Conservation (phyloP, 2,888 invertebrate genomes). For the Ennomos quercinarius region DNA sequence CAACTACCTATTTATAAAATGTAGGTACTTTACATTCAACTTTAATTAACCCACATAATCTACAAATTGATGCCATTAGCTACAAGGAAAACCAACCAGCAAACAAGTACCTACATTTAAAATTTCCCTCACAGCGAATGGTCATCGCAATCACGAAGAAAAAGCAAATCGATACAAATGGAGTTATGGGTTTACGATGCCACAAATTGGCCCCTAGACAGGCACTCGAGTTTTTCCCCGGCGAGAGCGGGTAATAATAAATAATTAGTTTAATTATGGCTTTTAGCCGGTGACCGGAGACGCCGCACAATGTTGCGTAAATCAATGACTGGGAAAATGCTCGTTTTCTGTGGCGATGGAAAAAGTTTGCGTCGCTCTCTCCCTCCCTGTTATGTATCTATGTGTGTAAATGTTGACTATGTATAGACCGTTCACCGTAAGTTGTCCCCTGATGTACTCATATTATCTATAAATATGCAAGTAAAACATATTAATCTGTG, state of each 20-base stretch:
- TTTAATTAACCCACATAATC: neutral
- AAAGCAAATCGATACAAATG: constrained; percentile 65
- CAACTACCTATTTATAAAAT: too few relatives aligned
- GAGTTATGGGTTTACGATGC: constrained; percentile 62
- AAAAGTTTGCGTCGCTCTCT: constrained; percentile 19
- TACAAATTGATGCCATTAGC: constrained; percentile 19
- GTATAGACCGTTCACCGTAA: too few relatives aligned
- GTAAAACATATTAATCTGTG: too few relatives aligned
- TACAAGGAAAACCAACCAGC: constrained; percentile 23
- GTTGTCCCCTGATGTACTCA: too few relatives aligned
- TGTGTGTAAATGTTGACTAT: too few relatives aligned
- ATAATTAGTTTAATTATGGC: constrained; percentile 82
- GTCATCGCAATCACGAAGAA: constrained; percentile 41
- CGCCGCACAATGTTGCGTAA: constrained; percentile 47
- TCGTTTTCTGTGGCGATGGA: constrained; percentile 27
- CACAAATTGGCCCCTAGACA: constrained; percentile 59
- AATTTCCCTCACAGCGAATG: constrained; percentile 40
- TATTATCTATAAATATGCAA: too few relatives aligned
- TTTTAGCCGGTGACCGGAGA: constrained; percentile 68
- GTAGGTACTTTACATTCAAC: too few relatives aligned
- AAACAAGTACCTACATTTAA: constrained; percentile 31
- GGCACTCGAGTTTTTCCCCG: constrained; percentile 66
- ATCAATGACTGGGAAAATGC: constrained; percentile 39
- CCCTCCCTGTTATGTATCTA: too few relatives aligned
- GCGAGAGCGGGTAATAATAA: constrained; percentile 75